These are phyloP conservation scores for Falcaria lacertinaria DNA, from an alignment of 2,888 invertebrate species.

Conservation along the genomic window DNA sequence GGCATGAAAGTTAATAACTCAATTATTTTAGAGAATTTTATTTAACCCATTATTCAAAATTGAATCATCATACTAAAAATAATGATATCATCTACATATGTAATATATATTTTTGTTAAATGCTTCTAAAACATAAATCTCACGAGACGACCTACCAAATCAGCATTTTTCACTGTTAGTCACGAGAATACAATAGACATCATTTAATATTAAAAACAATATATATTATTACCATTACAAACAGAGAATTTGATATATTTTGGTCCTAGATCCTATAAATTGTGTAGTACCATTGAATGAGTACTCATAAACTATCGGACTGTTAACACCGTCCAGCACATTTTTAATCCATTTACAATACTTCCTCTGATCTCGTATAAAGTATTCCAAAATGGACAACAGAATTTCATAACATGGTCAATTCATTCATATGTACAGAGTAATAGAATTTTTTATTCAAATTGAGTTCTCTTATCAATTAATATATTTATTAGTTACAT, in stretches of 20 bases:
- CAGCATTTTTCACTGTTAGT: constrained; percentile 61
- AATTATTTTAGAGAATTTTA: constrained; percentile 57
- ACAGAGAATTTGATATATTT: constrained; percentile 60
- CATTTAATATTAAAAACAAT: constrained; percentile 71
- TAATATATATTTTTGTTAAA: constrained; percentile 66
- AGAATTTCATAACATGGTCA: neutral
- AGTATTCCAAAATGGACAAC: too few relatives aligned
- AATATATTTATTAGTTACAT: constrained; percentile 3
- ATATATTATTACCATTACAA: constrained; percentile 53
- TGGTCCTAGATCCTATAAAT: constrained; percentile 64
- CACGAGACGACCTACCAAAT: constrained; percentile 60
- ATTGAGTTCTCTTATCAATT: constrained; percentile 20
- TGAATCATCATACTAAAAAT: constrained; percentile 74
- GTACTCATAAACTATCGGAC: constrained; percentile 21
- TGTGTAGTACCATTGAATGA: constrained; percentile 24
- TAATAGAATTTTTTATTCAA: constrained; percentile 28
- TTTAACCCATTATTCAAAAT: constrained; percentile 74
- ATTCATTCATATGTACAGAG: neutral
- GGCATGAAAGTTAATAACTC: too few relatives aligned
- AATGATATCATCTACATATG: constrained; percentile 72
- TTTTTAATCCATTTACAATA: too few relatives aligned
- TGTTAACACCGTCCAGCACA: constrained; percentile 9
- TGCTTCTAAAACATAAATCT: constrained; percentile 75
- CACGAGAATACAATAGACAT: constrained; percentile 59
- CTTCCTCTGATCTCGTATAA: too few relatives aligned